Conservation (phyloP, 2,797 vertebrate genomes). For the Lepus oiostolus region DNA sequence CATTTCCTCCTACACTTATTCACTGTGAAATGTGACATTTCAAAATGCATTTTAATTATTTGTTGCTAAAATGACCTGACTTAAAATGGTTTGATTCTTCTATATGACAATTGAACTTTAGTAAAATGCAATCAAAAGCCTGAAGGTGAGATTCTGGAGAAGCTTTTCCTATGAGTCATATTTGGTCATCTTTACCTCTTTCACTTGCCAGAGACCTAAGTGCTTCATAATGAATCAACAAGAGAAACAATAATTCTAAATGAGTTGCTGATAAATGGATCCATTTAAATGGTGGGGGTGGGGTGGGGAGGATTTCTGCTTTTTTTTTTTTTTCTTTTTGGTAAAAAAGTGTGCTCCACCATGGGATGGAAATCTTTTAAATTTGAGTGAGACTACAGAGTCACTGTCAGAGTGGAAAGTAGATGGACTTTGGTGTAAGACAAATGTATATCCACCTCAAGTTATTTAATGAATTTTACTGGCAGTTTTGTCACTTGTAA, state of each 20-base stretch:
- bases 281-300: constrained; percentile 26
- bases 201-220: constrained; percentile 49
- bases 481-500: not conserved
- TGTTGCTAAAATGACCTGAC: not conserved
- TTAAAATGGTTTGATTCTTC: constrained; percentile 17
- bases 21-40: not conserved
- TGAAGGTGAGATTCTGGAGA: not conserved
- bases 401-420: not conserved
- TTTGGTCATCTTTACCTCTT: constrained; percentile 27
- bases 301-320: not conserved
- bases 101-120: not conserved
- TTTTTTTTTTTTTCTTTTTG: not conserved
- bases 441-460: not conserved
- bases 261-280: constrained; percentile 61
- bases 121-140: not conserved
- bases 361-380: not conserved
- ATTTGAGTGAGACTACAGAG: not conserved
- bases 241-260: constrained; percentile 58
- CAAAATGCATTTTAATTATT: constrained; percentile 24
- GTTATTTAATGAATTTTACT: not conserved
- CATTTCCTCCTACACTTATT: not conserved
- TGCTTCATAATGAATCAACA: constrained; percentile 67
- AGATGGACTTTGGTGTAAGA: not conserved
- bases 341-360: constrained; percentile 4
- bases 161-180: not conserved